These are phyloP conservation scores for Corythornis cristatus DNA, from an alignment of 2,113 vertebrate species.

Conservation along the genomic window DNA sequence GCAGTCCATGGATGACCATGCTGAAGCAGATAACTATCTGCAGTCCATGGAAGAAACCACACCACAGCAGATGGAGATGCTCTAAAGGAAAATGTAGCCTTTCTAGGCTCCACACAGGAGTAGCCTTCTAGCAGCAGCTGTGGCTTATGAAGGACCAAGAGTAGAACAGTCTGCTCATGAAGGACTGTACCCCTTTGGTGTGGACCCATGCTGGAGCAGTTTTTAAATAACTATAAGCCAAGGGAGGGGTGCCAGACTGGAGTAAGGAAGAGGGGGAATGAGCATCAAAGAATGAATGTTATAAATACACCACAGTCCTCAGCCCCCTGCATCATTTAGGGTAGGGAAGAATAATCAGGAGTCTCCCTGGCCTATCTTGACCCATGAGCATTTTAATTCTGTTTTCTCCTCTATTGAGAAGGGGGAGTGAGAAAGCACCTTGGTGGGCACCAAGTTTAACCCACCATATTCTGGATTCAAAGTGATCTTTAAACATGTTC, in stretches of 20 bases:
- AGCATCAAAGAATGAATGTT: accelerated
- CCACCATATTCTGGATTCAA: neutral
- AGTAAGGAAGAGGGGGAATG: neutral
- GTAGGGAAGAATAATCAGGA: neutral
- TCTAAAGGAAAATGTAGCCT: neutral
- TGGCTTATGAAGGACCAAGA: neutral
- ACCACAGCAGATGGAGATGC: neutral
- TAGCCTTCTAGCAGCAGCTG: neutral
- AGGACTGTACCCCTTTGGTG: neutral
- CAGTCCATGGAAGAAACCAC: neutral
- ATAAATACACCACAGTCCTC: neutral
- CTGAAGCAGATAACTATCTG: neutral
- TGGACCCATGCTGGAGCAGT: neutral
- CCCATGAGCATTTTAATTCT: neutral
- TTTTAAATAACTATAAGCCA: neutral
- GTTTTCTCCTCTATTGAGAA: neutral
- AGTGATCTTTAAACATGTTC: neutral
- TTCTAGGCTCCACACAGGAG: neutral
- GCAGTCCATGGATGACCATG: neutral
- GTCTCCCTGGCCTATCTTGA: neutral
- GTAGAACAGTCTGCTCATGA: neutral
- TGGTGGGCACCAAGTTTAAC: neutral
- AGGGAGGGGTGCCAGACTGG: neutral
- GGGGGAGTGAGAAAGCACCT: neutral
- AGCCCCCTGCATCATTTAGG: accelerated